Base-by-base conservation (phyloP, 2,888 invertebrate genomes). In the Lampropteryx suffumata region DNA sequence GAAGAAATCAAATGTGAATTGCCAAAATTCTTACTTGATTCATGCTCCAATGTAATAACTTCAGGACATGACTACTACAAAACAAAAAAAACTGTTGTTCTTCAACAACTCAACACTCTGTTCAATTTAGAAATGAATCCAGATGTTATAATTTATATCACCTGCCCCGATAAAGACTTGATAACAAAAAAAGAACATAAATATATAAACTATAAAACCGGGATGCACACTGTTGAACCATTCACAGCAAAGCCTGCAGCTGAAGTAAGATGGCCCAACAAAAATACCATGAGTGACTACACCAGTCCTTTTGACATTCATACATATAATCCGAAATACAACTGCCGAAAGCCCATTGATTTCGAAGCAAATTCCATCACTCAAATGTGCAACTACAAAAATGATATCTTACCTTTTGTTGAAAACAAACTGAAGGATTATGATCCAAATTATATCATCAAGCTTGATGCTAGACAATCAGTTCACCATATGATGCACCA, bases 391-490 rank as follows among this genome's bases (percentile, higher is more conserved):
- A 80, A 86, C 55, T 93, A 90, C 59, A 86, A 84, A 64, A 66
- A 73, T 9, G 68, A 80, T 40, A 79, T 91, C 2, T 67, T 84
- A 26, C 79, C 90, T 5, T 76, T 73, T 49, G 78, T 94, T 29
- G 90, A 93, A 63, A 82, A 83, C 29, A 82, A 90, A 69, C 67
- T 93, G 28, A 70, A 91, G 43, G 75, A 84, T 12, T 92, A 90
- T 67, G 79, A 92, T 64, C 91, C 92, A 0, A 90, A 92, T 61
- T 76, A 79, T 65, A 80, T 92, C 30, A 80, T 94, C 21, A 92
- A 91, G 75, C 66, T 94, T 35, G 93, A 94, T 72, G 93, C 92
- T 1, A 81, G 93, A 26, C 76, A 79, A 28, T 70, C 89, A 14
- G 59, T 78, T 11, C 68, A 78, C 34, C 75, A 88, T 60, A 91